These are phyloP conservation scores for Drosophila equinoxialis DNA, from an alignment of 1,140 invertebrate genomes.

Conservation along the genomic window DNA sequence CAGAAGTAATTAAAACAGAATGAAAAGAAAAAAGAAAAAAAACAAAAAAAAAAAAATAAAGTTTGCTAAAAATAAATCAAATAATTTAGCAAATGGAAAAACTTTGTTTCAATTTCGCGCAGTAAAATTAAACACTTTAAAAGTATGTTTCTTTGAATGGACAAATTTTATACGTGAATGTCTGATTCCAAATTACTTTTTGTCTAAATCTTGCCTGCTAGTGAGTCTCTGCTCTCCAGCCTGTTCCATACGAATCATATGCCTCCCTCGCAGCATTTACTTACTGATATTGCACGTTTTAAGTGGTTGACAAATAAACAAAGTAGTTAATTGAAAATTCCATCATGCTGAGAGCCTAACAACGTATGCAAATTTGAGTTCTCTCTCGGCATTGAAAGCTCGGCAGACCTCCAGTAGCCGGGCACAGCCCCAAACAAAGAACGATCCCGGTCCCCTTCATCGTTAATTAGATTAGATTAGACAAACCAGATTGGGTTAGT, in stretches of 20 bases:
- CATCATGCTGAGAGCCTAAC: background rate
- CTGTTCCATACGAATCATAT: background rate
- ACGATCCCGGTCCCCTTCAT: constrained; percentile 30
- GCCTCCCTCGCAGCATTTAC: background rate
- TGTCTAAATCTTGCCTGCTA: background rate
- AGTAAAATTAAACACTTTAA: background rate
- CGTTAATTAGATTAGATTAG: constrained; percentile 72
- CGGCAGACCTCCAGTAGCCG: background rate
- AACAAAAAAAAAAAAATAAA: constrained; percentile 48
- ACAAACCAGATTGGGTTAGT: constrained; percentile 57
- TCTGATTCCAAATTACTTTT: too few species aligned
- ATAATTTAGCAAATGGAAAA: constrained; percentile 76
- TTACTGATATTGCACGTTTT: background rate
- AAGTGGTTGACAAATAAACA: constrained; percentile 6
- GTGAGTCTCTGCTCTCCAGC: background rate
- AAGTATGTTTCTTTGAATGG: too few species aligned
- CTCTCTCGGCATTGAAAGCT: constrained; percentile 3
- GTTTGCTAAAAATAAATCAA: constrained; percentile 77
- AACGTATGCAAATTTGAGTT: constrained; percentile 19
- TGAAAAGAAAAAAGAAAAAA: constrained; percentile 25
- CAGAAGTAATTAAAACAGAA: constrained; percentile 50
- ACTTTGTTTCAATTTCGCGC: constrained; percentile 12
- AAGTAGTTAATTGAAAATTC: constrained; percentile 30
- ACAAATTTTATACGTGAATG: too few species aligned
- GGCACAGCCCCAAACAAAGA: background rate